Conservation (phyloP, 53 echinoderm and acorn worm species). For the Holothuria scabra region DNA sequence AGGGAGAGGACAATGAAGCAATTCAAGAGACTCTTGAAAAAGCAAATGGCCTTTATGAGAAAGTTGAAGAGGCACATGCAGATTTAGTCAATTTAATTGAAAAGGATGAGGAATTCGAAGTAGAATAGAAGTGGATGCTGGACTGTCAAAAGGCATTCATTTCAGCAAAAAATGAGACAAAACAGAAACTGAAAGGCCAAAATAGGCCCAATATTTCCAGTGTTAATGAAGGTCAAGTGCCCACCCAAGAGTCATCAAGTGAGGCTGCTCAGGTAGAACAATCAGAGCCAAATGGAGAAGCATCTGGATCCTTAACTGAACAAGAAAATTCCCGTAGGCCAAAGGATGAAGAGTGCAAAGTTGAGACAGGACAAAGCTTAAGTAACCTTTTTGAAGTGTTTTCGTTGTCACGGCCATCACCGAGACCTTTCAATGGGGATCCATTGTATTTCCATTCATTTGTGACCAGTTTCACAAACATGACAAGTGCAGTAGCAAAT, state of each 20-base stretch:
- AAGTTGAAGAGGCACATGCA: constrained; percentile 50
- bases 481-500: not conserved
- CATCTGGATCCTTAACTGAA: not conserved
- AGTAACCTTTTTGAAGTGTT: constrained; percentile 32
- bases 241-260: not conserved
- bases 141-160: constrained; percentile 18
- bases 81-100: constrained; percentile 33
- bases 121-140: constrained; percentile 46
- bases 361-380: not conserved
- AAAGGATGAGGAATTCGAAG: constrained; percentile 42
- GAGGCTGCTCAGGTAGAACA: not conserved
- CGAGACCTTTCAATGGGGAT: constrained; percentile 45
- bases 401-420: constrained; percentile 40
- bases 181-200: not conserved
- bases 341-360: not conserved
- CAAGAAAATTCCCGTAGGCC: not conserved
- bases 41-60: constrained; percentile 32
- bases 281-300: not conserved
- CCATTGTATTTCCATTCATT: constrained; percentile 43
- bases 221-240: not conserved
- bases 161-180: not conserved
- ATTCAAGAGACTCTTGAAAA: constrained; percentile 24
- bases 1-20: not conserved
- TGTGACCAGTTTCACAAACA: constrained; percentile 11
- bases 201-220: no score